Percentiles rank a stretch among this genome's conserved stretches.
These are phyloP conservation scores for Microplitis demolitor DNA, from an alignment of 1,140 invertebrate genomes.

Conservation along the genomic window DNA sequence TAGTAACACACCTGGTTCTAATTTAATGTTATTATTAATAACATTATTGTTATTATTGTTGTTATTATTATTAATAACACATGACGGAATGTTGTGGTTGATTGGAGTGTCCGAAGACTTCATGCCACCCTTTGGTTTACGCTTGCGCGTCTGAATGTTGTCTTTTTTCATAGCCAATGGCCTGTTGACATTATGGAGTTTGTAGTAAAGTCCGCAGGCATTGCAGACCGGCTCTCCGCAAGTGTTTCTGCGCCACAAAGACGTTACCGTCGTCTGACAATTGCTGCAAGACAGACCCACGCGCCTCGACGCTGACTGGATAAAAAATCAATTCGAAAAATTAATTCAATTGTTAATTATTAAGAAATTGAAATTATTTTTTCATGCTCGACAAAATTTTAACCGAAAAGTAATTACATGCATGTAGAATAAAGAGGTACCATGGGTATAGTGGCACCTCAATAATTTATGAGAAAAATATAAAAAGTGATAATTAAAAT, in stretches of 20 bases:
- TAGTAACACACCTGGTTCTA: slow-evolving; percentile 42
- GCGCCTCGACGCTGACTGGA: slow-evolving; percentile 69
- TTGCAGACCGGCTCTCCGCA: slow-evolving; percentile 91
- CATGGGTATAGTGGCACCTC: slow-evolving; percentile 61
- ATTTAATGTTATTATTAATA: slow-evolving; percentile 40
- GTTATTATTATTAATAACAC: slow-evolving; percentile 38
- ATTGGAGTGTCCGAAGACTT: slow-evolving; percentile 48
- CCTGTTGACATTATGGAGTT: slow-evolving; percentile 85
- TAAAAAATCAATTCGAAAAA: background rate
- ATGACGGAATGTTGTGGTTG: slow-evolving; percentile 13
- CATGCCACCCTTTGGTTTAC: slow-evolving; percentile 80
- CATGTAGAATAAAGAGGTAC: slow-evolving; percentile 41
- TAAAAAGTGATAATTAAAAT: background rate
- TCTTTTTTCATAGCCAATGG: slow-evolving; percentile 96
- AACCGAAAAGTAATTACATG: slow-evolving; percentile 41
- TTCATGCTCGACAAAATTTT: slow-evolving; percentile 3
- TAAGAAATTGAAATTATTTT: too few species aligned
- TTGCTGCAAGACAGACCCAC: slow-evolving; percentile 88
- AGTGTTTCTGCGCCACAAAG: slow-evolving; percentile 87
- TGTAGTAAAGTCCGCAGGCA: slow-evolving; percentile 92
- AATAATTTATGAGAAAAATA: slow-evolving; percentile 37
- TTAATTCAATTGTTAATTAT: too few species aligned
- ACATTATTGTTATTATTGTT: slow-evolving; percentile 47
- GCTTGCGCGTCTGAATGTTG: slow-evolving; percentile 88
- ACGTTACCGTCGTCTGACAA: slow-evolving; percentile 84